Percentiles rank a stretch among this genome's conserved stretches.
Evolutionary conservation across 1,140 invertebrate genomes (phyloP).

Genomic region (Anoplolepis gracilipes): DNA sequence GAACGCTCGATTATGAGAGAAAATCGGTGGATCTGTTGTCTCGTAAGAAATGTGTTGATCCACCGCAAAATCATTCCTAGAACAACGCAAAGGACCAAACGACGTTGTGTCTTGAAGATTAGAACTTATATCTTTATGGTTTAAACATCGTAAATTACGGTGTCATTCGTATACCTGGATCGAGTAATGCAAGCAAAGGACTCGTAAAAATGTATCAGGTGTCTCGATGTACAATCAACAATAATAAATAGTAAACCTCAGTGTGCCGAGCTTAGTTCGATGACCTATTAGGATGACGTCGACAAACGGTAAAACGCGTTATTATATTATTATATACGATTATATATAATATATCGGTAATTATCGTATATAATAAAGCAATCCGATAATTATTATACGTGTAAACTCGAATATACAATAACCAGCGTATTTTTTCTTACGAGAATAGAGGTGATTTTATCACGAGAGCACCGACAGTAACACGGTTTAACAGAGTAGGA

Average conservation of each 20-base stretch:
- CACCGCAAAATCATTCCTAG: constrained; percentile 8
- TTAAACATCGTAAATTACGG: constrained; percentile 15
- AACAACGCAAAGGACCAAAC: constrained; percentile 19
- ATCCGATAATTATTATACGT: constrained; percentile 2
- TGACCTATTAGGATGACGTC: constrained; percentile 11
- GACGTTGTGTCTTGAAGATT: background rate
- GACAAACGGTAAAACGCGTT: background rate
- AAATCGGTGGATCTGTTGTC: background rate
- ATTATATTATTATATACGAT: constrained; percentile 1
- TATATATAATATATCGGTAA: too few relatives aligned
- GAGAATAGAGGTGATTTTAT: background rate
- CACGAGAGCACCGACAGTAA: background rate
- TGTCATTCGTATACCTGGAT: background rate
- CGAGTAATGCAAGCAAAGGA: background rate
- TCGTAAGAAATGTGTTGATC: background rate
- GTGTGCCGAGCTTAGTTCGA: constrained; percentile 26
- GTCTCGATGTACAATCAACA: constrained; percentile 43
- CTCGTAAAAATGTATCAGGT: constrained; percentile 18
- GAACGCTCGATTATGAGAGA: background rate
- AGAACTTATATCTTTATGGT: constrained; percentile 14
- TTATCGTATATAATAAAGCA: background rate
- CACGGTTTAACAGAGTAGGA: constrained; percentile 5
- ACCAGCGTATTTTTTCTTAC: constrained; percentile 49
- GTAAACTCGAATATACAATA: background rate
- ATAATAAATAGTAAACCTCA: constrained; percentile 24